phyloP scores from a whole-genome alignment of 2,888 invertebrate species.

The Calliopum simillimum region DNA sequence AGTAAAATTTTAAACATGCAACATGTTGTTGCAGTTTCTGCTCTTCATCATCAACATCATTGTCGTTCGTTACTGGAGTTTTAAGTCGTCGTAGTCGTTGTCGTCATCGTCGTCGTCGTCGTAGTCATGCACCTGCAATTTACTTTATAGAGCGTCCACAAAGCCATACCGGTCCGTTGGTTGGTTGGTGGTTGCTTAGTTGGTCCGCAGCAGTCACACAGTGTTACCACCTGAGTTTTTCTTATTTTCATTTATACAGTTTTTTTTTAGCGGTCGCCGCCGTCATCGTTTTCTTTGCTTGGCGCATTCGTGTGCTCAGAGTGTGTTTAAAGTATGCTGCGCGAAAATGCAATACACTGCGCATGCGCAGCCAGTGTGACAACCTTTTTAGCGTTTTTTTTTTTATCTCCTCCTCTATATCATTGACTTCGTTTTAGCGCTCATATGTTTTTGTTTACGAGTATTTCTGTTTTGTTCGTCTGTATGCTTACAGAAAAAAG shows the following conservation, averaged over 20 bases:
- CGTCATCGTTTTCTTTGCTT: conserved; percentile 21
- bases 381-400: conserved; percentile 47
- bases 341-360: conserved; percentile 39
- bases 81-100: conserved; percentile 7
- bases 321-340: conserved; percentile 50
- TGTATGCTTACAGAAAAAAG: conserved; percentile 8
- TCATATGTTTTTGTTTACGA: conserved; percentile 31
- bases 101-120: conserved; percentile 42
- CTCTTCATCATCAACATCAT: conserved; percentile 15
- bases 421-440: conserved; percentile 23
- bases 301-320: conserved; percentile 46
- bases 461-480: conserved; percentile 35
- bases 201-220: too few relatives aligned
- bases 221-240: conserved; percentile 41
- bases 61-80: not conserved
- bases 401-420: conserved; percentile 22
- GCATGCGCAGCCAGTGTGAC: conserved; percentile 54
- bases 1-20: conserved; percentile 34
- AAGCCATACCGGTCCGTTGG: conserved; percentile 29
- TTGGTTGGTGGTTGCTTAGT: conserved; percentile 5
- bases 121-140: conserved; percentile 66
- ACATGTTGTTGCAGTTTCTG: conserved; percentile 22
- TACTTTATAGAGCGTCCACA: conserved; percentile 62
- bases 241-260: conserved; percentile 22
- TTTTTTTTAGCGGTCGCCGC: conserved; percentile 32